phyloP scores from a whole-genome alignment of 2,888 invertebrate species.

The Acanthosepion esculentum region DNA sequence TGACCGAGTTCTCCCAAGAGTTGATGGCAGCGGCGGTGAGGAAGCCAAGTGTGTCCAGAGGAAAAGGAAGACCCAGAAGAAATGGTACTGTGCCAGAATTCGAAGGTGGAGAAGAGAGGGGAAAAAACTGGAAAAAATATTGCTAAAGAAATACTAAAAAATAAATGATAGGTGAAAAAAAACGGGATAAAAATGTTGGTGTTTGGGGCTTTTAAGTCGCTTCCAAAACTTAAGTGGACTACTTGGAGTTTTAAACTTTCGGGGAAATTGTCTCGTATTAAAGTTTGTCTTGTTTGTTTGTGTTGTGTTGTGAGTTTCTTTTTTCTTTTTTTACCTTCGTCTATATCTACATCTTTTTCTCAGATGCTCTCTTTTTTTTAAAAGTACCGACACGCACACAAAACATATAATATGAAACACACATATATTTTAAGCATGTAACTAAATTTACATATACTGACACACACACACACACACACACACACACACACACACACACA shows the following conservation, averaged over 20 bases:
- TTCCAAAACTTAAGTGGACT: not conserved
- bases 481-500: no score
- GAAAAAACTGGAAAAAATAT: not conserved
- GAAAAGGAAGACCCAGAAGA: not conserved
- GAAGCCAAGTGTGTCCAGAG: conserved; percentile 17
- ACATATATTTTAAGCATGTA: no score
- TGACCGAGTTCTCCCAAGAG: conserved; percentile 18
- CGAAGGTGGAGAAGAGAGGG: not conserved
- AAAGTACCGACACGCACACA: no score
- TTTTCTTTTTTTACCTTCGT: not conserved
- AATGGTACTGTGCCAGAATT: not conserved
- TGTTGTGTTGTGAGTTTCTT: not conserved
- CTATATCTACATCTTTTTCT: not conserved
- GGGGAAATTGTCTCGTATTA: not conserved
- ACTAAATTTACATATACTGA: no score
- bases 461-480: no score
- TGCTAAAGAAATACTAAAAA: not conserved
- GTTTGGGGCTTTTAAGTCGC: conserved; percentile 11
- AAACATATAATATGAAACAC: no score
- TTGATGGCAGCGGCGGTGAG: not conserved
- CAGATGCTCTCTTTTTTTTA: not conserved
- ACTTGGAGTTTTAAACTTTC: not conserved
- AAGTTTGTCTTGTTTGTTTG: not conserved
- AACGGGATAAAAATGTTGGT: not conserved
- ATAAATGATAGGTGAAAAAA: not conserved